These are phyloP conservation scores for Menidia beryllina DNA, from an alignment of 2,113 vertebrate species.

Conservation along the genomic window DNA sequence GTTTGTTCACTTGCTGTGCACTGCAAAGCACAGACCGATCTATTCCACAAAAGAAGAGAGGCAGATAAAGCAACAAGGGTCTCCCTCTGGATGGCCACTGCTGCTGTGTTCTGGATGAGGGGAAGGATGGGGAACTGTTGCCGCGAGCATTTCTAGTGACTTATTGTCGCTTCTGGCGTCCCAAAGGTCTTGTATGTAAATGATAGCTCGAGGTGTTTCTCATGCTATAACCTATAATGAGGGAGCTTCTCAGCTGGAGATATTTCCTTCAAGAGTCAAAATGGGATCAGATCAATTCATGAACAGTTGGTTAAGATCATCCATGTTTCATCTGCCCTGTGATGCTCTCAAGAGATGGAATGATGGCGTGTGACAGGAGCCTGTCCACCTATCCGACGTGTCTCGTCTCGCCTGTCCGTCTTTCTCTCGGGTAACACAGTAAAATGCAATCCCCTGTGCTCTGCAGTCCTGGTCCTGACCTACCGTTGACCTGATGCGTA, in stretches of 20 bases:
- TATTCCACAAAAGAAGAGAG: background rate
- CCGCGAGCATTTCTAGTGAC: background rate
- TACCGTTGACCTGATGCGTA: slow-evolving; percentile 28
- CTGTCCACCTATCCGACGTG: background rate
- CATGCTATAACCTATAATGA: background rate
- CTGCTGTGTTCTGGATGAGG: background rate
- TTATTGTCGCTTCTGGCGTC: slow-evolving; percentile 16
- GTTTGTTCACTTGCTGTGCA: slow-evolving; percentile 11
- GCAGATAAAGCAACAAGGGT: slow-evolving; percentile 9
- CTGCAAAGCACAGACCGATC: background rate
- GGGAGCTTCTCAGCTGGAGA: background rate
- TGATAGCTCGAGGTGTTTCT: slow-evolving; percentile 17
- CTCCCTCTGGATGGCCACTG: slow-evolving; percentile 9
- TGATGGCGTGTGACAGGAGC: background rate
- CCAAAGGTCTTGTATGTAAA: slow-evolving; percentile 12
- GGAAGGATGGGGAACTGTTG: slow-evolving; percentile 2
- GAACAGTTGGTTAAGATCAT: background rate
- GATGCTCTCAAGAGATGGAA: background rate
- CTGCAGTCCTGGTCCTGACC: slow-evolving; percentile 31
- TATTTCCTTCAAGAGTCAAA: slow-evolving; percentile 6
- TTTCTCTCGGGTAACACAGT: background rate
- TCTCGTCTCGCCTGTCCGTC: slow-evolving; percentile 4
- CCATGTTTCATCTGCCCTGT: background rate
- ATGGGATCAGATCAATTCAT: background rate
- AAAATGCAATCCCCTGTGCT: slow-evolving; percentile 5